Conservation (phyloP, 2,113 vertebrate genomes). For the Steatornis caripensis region DNA sequence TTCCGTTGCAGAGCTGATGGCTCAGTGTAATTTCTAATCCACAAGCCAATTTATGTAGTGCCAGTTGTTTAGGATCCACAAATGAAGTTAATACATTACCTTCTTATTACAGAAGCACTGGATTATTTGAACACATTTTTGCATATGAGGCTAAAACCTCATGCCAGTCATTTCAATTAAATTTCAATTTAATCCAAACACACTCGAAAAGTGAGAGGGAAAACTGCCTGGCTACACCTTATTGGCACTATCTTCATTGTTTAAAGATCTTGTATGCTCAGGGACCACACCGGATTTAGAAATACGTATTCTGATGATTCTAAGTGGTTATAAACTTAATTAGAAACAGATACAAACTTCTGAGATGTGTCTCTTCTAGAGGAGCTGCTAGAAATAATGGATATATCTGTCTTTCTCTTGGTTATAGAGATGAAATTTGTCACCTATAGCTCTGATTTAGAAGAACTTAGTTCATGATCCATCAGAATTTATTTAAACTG, state of each 20-base stretch:
- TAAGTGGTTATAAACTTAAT: slow-evolving; percentile 51
- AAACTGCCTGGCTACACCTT: slow-evolving; percentile 26
- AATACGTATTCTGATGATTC: background rate
- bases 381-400: background rate
- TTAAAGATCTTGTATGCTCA: background rate
- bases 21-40: background rate
- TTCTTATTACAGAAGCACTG: background rate
- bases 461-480: background rate
- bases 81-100: background rate
- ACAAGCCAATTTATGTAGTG: background rate
- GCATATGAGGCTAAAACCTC: background rate
- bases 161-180: background rate
- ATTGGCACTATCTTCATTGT: background rate
- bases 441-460: background rate
- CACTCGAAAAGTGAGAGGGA: background rate
- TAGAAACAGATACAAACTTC: slow-evolving; percentile 11
- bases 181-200: background rate
- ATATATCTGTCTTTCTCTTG: background rate
- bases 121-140: background rate
- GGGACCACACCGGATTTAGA: slow-evolving; percentile 1
- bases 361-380: background rate
- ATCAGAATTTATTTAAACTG: background rate
- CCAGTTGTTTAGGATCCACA: background rate
- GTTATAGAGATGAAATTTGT: background rate
- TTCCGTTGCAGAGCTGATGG: background rate